A percentile compares a stretch with the other conserved stretches of the same genome.
These are phyloP conservation scores for Fukomys damarensis DNA, from an alignment of 2,113 vertebrate species.

Conservation along the genomic window DNA sequence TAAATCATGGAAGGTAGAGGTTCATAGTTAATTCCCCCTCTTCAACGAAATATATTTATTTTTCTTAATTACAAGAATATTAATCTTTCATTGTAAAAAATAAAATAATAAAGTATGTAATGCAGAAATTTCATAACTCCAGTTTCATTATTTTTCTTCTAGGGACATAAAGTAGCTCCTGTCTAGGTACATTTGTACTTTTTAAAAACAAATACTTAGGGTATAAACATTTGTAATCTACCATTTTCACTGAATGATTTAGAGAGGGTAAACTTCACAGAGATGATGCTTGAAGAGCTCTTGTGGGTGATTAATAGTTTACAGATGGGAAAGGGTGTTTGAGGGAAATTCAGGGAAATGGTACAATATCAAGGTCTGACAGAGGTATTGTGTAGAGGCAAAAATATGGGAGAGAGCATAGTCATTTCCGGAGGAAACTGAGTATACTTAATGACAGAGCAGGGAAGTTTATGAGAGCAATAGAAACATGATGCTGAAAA, in stretches of 20 bases:
- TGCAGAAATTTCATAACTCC: slow-evolving; percentile 4
- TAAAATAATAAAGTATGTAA: not conserved
- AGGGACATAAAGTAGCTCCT: not conserved
- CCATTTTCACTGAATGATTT: not conserved
- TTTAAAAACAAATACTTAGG: not conserved
- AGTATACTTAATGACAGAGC: not conserved
- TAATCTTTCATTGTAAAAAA: not conserved
- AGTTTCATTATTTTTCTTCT: not conserved
- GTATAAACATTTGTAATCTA: not conserved
- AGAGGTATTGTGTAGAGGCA: not conserved
- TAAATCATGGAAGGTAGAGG: not conserved
- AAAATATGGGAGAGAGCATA: not conserved
- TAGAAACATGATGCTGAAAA: not conserved
- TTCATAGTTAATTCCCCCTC: not conserved
- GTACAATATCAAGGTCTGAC: not conserved
- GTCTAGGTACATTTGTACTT: not conserved
- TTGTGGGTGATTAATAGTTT: not conserved
- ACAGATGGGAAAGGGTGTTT: not conserved
- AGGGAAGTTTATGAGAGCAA: not conserved
- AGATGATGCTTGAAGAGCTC: not conserved
- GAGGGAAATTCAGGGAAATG: not conserved
- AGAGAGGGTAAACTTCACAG: not conserved
- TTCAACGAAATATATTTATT: not conserved
- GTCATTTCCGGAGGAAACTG: not conserved
- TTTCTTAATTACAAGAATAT: not conserved